phyloP scores from a whole-genome alignment of 2,113 vertebrate genomes.

The Oxyura jamaicensis region DNA sequence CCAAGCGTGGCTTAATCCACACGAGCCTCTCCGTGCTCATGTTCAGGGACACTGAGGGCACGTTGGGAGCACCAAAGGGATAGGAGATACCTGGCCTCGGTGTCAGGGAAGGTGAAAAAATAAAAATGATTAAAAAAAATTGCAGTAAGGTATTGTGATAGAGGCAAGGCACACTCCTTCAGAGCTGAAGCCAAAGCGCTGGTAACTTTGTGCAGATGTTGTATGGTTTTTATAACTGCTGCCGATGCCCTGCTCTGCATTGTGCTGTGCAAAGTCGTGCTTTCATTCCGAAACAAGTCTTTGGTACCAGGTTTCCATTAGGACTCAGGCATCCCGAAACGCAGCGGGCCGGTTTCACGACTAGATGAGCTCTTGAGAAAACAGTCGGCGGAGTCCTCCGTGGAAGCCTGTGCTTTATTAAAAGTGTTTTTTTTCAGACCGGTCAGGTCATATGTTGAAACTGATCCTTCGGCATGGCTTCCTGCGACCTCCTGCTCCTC shows the following conservation, averaged over 20 bases:
- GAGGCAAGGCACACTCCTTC: background rate
- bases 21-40: fast-evolving
- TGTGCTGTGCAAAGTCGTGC: background rate
- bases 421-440: background rate
- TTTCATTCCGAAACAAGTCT: background rate
- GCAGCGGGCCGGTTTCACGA: background rate
- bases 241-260: background rate
- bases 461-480: background rate
- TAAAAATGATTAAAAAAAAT: background rate
- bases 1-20: background rate
- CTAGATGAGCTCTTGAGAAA: background rate
- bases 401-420: slow-evolving; percentile 55
- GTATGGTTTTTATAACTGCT: background rate
- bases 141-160: background rate
- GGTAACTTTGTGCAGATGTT: background rate
- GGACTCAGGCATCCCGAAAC: background rate
- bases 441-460: slow-evolving; percentile 21
- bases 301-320: background rate
- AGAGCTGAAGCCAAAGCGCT: background rate
- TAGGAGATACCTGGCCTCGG: background rate
- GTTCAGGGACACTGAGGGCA: fast-evolving
- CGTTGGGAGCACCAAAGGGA: fast-evolving
- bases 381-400: background rate
- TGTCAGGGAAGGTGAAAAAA: background rate
- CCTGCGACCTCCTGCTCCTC: slow-evolving; percentile 48